Base-by-base conservation (phyloP, 1,140 invertebrate species). In the Mylabris phalerata region DNA sequence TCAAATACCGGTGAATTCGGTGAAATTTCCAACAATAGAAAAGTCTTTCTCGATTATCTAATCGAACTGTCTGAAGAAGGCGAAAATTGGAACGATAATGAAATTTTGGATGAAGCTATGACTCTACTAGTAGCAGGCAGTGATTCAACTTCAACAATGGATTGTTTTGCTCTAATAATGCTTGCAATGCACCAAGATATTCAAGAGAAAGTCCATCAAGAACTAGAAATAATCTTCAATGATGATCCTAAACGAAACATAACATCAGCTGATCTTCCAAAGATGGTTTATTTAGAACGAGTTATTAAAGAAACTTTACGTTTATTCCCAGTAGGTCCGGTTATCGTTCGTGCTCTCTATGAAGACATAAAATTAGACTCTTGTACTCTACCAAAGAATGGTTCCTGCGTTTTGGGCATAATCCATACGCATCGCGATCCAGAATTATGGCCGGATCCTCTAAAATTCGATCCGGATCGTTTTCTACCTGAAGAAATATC, bases 401-500 rank as follows among this genome's bases (percentile, higher is more conserved):
- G 26, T 9, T 52, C 59, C 4, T 43, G 64, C 24, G 48, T 55
- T 10, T 46, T 67, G 3, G 50, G 60, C n/a, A 62, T 68, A 3
- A 13, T 61, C 9, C 47, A 43, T 7, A 32, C 79, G 1, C 82
- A 85, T 59, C 66, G 75, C 47, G 69, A 78, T 60, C 73, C 76
- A 9, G 71, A 75, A 50, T 74, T 75, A 58, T 83, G 77, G 73
- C 77, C 83, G 3, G 77, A 88, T 59, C 85, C 86, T 0, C 78
- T 84, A 7, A 70, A 72, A 13, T 89, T 87, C 66, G 77, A 87
- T 68, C 87, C 87, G 0, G 84, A 88, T 52, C 70, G 84, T 55
- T 89, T 88, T 70, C 65, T 82, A 11, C 79, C 82, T 1, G 78
- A 80, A 61, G 71, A 79, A 55, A 69, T 70, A 13, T 64, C 70